A percentile compares a stretch with the other conserved stretches of the same genome.
phyloP scores from a whole-genome alignment of 1,140 invertebrate species.

The Probaryconus sp. region DNA sequence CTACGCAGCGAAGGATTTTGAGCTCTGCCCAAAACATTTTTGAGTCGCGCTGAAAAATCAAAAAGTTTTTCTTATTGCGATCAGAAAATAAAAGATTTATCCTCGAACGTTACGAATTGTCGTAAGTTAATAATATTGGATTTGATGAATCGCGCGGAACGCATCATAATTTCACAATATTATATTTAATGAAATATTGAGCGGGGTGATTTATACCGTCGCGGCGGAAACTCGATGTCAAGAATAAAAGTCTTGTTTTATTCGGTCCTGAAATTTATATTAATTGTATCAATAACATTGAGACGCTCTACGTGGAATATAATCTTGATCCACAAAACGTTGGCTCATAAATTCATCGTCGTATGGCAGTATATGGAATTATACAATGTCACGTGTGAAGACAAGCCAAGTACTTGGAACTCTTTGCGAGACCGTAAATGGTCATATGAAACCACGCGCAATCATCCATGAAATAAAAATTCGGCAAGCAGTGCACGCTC shows the following conservation, averaged over 20 bases:
- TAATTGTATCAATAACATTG: slow-evolving; percentile 53
- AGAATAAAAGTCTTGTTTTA: slow-evolving; percentile 36
- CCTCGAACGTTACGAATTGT: too few relatives aligned
- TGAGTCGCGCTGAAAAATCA: too few relatives aligned
- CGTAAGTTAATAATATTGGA: slow-evolving; percentile 15
- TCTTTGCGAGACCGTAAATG: slow-evolving; percentile 46
- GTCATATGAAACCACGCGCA: slow-evolving; percentile 44
- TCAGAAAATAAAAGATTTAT: too few relatives aligned
- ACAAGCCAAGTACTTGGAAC: slow-evolving; percentile 31
- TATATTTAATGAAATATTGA: slow-evolving; percentile 54
- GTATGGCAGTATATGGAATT: slow-evolving; percentile 26
- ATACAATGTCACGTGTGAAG: slow-evolving; percentile 53
- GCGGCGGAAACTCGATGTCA: slow-evolving; percentile 14
- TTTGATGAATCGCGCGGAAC: slow-evolving; percentile 42
- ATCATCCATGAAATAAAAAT: slow-evolving; percentile 54
- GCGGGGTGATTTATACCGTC: slow-evolving; percentile 34
- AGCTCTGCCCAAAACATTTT: too few relatives aligned
- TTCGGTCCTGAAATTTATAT: slow-evolving; percentile 40
- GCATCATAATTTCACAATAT: slow-evolving; percentile 55
- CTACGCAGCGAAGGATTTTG: slow-evolving; percentile 3
- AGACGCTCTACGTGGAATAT: too few relatives aligned
- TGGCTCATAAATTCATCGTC: slow-evolving; percentile 35
- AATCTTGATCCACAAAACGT: slow-evolving; percentile 48
- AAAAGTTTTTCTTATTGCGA: too few relatives aligned
- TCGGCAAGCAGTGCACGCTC: slow-evolving; percentile 19